Evolutionary conservation across 2,797 vertebrate genomes (phyloP).

Genomic region (Sebastiscus tertius): DNA sequence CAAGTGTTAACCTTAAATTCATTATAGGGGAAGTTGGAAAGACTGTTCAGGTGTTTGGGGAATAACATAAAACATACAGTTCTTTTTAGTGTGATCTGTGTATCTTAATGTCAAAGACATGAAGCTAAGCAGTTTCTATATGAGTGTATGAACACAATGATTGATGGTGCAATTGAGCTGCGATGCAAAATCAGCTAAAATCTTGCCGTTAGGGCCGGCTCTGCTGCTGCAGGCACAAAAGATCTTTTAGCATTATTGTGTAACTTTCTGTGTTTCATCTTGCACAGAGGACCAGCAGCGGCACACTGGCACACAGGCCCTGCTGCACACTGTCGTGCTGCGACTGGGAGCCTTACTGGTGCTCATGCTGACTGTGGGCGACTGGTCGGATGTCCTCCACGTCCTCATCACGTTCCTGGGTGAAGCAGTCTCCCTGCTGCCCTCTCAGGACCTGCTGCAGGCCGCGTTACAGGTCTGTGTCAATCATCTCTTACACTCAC

Average conservation of each 20-base stretch:
- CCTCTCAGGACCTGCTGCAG: slow-evolving; percentile 74
- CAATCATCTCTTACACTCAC: not conserved
- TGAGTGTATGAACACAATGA: too few relatives aligned
- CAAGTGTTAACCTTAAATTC: too few relatives aligned
- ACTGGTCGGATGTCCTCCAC: slow-evolving; percentile 86
- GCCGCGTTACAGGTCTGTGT: slow-evolving; percentile 76
- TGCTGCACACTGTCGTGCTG: slow-evolving; percentile 81
- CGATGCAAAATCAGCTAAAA: too few relatives aligned
- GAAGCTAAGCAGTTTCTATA: too few relatives aligned
- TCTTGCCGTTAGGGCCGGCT: too few relatives aligned
- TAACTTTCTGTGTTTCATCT: not conserved
- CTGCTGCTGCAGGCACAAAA: not conserved
- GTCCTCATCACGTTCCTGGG: slow-evolving; percentile 84
- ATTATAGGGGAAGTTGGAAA: too few relatives aligned
- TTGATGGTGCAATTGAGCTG: too few relatives aligned
- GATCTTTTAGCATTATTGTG: not conserved
- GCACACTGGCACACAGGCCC: slow-evolving; percentile 41
- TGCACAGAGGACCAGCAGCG: slow-evolving; percentile 84
- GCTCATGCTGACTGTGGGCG: slow-evolving; percentile 87
- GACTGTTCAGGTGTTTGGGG: too few relatives aligned
- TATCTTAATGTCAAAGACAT: too few relatives aligned
- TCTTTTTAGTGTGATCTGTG: too few relatives aligned
- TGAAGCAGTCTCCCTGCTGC: slow-evolving; percentile 85
- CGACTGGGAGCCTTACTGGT: slow-evolving; percentile 87
- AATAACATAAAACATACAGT: too few relatives aligned